phyloP scores from a whole-genome alignment of 2,888 invertebrate genomes.

The Ectemnius lituratus region DNA sequence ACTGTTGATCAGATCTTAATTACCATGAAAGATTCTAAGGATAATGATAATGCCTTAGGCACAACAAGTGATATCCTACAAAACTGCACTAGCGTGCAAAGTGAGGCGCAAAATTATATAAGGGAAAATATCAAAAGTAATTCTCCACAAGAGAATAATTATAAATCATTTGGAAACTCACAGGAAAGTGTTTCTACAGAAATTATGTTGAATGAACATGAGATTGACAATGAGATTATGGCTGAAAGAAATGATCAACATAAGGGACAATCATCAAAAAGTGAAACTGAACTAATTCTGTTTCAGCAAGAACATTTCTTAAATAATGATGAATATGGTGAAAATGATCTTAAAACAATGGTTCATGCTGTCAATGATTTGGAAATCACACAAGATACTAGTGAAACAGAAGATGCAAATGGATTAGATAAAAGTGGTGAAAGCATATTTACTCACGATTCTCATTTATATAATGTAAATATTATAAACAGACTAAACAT shows the following conservation, averaged over 20 bases:
- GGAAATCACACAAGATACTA: slow-evolving; percentile 2
- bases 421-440: neutral
- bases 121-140: slow-evolving; percentile 3
- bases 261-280: neutral
- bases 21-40: neutral
- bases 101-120: slow-evolving; percentile 9
- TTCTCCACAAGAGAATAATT: neutral
- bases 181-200: slow-evolving; percentile 7
- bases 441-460: neutral
- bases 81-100: neutral
- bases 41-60: too few species aligned
- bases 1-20: neutral
- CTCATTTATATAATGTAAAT: slow-evolving; percentile 16
- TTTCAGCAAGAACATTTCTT: slow-evolving; percentile 3
- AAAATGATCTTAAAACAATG: slow-evolving; percentile 7
- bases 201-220: neutral
- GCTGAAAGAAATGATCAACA: slow-evolving; percentile 11
- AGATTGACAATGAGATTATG: neutral
- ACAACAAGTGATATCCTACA: too few species aligned
- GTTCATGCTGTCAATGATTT: slow-evolving; percentile 6
- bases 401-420: neutral
- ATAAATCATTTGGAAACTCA: slow-evolving; percentile 14
- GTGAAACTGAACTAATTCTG: too few species aligned
- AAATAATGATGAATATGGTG: slow-evolving; percentile 5
- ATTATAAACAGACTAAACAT: slow-evolving; percentile 41